Evolutionary conservation across 2,888 invertebrate species (phyloP).

Genomic region (Lasioglossum zephyrum): DNA sequence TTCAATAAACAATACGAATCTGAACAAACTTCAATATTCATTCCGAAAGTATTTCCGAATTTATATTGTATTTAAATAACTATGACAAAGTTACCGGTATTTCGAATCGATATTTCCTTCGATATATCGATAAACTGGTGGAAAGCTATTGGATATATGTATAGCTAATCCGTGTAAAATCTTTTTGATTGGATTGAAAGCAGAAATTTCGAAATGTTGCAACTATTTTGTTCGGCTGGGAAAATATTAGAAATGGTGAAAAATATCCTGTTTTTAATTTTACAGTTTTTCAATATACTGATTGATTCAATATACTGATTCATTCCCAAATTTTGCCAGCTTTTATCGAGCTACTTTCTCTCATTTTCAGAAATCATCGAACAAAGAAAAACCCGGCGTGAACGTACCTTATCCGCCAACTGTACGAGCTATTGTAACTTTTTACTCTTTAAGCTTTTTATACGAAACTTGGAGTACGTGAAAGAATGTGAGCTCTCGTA

Average conservation of each 20-base stretch:
- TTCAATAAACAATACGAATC: not conserved
- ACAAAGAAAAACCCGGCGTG: not conserved
- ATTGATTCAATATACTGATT: not conserved
- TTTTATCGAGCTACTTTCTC: not conserved
- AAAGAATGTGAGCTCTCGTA: not conserved
- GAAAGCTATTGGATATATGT: not conserved
- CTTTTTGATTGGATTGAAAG: not conserved
- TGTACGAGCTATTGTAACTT: constrained; percentile 6
- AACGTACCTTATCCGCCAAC: not conserved
- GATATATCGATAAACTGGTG: not conserved
- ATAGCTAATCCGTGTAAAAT: not conserved
- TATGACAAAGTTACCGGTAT: not conserved
- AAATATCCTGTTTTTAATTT: not conserved
- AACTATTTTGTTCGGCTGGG: not conserved
- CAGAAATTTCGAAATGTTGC: too few species aligned
- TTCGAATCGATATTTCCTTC: not conserved
- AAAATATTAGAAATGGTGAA: not conserved
- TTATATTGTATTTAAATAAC: not conserved
- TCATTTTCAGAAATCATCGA: not conserved
- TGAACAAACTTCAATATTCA: not conserved
- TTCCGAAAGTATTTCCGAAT: not conserved
- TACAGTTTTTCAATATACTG: not conserved
- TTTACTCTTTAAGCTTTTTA: constrained; percentile 8
- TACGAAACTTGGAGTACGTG: not conserved
- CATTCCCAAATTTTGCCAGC: not conserved